Evolutionary conservation across 2,888 invertebrate genomes (phyloP), one percentile per base, ranked within the genome.

Genomic region (Alsophila aescularia): DNA sequence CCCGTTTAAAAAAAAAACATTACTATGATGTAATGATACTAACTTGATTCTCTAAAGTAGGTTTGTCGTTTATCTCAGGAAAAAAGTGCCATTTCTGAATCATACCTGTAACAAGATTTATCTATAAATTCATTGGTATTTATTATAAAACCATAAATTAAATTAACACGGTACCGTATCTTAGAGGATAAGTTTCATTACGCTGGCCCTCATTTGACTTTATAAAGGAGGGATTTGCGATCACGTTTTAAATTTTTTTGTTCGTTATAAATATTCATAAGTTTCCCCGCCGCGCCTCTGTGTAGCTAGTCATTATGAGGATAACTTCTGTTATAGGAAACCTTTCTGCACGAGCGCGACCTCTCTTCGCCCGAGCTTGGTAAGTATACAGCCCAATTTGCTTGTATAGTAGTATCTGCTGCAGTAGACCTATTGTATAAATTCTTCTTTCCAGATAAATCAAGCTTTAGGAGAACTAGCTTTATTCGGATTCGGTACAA

Each of bases 321-420:
- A 59, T 53, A 56, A 58, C 56, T 58, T 52, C 47, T 56, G 57
- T 55, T 51, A 56, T 56, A 51, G 55, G 37, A 15, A 52, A 37
- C 53, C 41, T 58, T 60, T 53, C 52, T 41, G 21, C 43, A 43
- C 37, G 42, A 14, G 27, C 49, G 43, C 34, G 15, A 13, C 24
- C 32, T 37, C 36, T 47, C 39, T 35, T 34, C 8, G 34, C 24
- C 31, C 27, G 18, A 31, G 39, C 18, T 35, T 35, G 35, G 49
- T 44, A 52, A 45, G 56, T 52, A 56, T 54, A 54, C 41, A 53
- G 48, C 43, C 53, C 53, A 58, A 60, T 63, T 60, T 55, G 57
- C 36, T 52, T 58, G 5, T n/a, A n/a, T n/a, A n/a, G n/a, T n/a
- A n/a, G n/a, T n/a, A n/a, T n/a, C n/a, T 52, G 58, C n/a, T 29